Evolutionary conservation across 2,888 invertebrate genomes (phyloP), one percentile per base, ranked within the genome.

Genomic region (Pharmacophagus antenor): DNA sequence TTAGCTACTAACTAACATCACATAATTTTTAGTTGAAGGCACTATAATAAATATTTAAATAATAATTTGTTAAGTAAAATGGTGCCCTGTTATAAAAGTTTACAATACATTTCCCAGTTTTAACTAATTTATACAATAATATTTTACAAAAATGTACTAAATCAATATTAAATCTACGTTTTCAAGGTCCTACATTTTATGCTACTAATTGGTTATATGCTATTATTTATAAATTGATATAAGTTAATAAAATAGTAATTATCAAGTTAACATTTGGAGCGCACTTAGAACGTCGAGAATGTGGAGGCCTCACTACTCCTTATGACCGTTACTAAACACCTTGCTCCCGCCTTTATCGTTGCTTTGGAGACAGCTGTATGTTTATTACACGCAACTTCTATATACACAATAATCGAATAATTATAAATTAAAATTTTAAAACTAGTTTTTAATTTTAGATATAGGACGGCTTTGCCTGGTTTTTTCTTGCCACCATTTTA

Each of bases 401-500:
- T 70, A 63, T 65, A 73, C 73, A 78, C 67, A 62, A 73, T 64
- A 77, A 79, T 80, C 52, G 51, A 62, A 57, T 51, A 44, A 37
- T 46, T 46, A 54, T 56, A 57, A 50, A 27, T 56, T 63, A 21
- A 60, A 58, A 67, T n/a, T 23, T 44, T 56, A 22, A 41, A 8
- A 51, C 64, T 67, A 62, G 12, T 67, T 73, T 31, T 70, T 74
- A 56, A 56, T 71, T 67, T 79, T 84, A 60, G 70, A 62, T 49
- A 79, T 52, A 12, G 79, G 72, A 65, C 82, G 82, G 17, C 78
- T 75, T 72, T 80, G 84, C 67, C 80, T 80, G 2, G 88, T 90
- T 67, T 90, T 90, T 66, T 90, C 88, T 66, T 91, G 89, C 91
- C 91, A 91, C 91, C 91, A 91, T 67, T 89, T 91, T 12, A 91